Percentiles rank a stretch among this genome's conserved stretches.
phyloP scores from a whole-genome alignment of 2,113 vertebrate species.

The Bufo bufo region DNA sequence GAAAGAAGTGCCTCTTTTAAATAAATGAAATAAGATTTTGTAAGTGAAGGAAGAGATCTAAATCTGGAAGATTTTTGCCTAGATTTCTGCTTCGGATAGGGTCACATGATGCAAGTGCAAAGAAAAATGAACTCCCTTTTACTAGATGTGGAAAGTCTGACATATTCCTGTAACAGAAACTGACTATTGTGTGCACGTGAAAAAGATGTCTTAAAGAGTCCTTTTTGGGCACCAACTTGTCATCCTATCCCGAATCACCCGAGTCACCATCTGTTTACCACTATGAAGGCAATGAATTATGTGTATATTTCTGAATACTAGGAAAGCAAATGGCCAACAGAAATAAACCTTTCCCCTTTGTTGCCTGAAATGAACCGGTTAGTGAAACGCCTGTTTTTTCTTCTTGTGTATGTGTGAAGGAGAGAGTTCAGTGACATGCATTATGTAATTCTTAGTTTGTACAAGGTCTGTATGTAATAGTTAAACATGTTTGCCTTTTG shows the following conservation, averaged over 20 bases:
- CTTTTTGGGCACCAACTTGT: background rate
- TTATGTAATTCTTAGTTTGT: slow-evolving; percentile 47
- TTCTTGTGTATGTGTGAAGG: slow-evolving; percentile 44
- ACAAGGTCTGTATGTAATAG: slow-evolving; percentile 41
- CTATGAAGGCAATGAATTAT: background rate
- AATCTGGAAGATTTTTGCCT: background rate
- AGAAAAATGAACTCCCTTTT: too few species aligned
- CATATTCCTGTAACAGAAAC: too few species aligned
- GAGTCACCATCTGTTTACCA: background rate
- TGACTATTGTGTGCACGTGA: background rate
- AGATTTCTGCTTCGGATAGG: background rate
- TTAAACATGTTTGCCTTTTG: slow-evolving; percentile 49
- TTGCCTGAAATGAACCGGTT: slow-evolving; percentile 38
- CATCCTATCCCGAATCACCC: background rate
- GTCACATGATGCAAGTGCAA: background rate
- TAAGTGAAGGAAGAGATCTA: too few species aligned
- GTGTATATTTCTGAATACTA: background rate
- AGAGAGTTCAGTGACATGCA: slow-evolving; percentile 38
- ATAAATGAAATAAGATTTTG: too few species aligned
- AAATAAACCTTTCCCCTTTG: background rate
- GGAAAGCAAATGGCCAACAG: background rate
- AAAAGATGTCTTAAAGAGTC: background rate
- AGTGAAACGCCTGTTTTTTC: background rate
- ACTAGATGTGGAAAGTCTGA: too few species aligned
- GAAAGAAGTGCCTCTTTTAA: too few species aligned